Conservation (phyloP, 2,797 vertebrate species). For the Menidia menidia region DNA sequence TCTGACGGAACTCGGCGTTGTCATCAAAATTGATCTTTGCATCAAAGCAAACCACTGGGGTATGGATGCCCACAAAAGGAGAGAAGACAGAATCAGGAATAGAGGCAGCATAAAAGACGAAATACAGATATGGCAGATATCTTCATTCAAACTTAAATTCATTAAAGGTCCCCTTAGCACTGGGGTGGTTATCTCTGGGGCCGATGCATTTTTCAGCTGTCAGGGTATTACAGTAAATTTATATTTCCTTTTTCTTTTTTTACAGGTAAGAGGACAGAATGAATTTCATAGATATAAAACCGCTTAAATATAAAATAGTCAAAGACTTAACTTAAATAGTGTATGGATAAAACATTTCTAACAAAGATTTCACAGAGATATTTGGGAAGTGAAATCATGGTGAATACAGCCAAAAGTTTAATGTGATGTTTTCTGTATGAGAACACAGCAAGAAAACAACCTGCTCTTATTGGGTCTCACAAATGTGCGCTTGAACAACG, state of each 20-base stretch:
- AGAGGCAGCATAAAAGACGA: background rate
- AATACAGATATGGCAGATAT: slow-evolving; percentile 8
- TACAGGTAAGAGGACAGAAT: slow-evolving; percentile 19
- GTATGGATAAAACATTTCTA: background rate
- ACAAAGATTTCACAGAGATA: background rate
- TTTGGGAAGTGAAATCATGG: background rate
- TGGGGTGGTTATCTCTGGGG: slow-evolving; percentile 62
- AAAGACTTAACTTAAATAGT: slow-evolving; percentile 1
- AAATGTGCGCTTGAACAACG: too few relatives aligned
- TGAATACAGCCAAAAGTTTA: too few relatives aligned
- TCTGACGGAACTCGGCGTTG: slow-evolving; percentile 98
- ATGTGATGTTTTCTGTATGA: too few relatives aligned
- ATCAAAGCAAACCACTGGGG: slow-evolving; percentile 96
- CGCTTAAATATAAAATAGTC: slow-evolving; percentile 35
- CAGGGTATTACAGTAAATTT: slow-evolving; percentile 54
- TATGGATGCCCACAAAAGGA: slow-evolving; percentile 8
- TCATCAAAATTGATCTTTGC: slow-evolving; percentile 99
- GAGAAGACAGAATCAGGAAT: slow-evolving; percentile 23
- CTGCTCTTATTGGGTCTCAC: too few relatives aligned
- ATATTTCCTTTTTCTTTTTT: slow-evolving; percentile 42
- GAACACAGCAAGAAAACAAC: too few relatives aligned
- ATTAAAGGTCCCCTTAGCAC: slow-evolving; percentile 54
- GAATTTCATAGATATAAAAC: slow-evolving; percentile 56
- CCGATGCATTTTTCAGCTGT: slow-evolving; percentile 56
- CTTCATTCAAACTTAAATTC: slow-evolving; percentile 44